Evolutionary conservation across 37 sponge, comb jelly and placozoan species (phyloP), one percentile per base, ranked within the genome.

Genomic region (Agelas oroides): DNA sequence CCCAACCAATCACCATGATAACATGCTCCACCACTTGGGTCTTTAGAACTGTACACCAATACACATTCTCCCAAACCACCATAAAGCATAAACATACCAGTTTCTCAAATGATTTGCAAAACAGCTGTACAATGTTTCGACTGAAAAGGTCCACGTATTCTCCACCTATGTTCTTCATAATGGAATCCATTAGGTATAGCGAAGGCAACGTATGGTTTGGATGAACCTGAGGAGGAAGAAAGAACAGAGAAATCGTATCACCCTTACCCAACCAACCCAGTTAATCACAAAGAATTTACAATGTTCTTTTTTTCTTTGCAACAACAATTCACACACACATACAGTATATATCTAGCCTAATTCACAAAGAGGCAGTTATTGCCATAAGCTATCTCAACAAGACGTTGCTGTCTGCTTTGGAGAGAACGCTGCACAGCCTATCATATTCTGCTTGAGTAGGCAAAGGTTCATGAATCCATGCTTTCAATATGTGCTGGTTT

Each of bases 121-220:
- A 98, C 65, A 91, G 81, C 16, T 40, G 72, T 13, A 94, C 95
- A 38, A 98, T 85, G 76, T 79, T 75, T 52, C 85, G 63, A 39
- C 75, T 80, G 83, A 98, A 71, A 32, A 77, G 65, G 23, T 87
- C 75, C 20, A 86, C 40, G 77, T 96, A 98, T 5, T 79, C 82
- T 17, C 91, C 97, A 0, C 88, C 86, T 13, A 98, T 62, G 62
- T 96, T 96, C 92, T 98, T 98, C 77, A 96, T 81, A 28, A 98
- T 98, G 19, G 97, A 96, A 75, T 98, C 99, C 36, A 96, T 40
- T 56, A 98, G 84, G 75, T 98, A 98, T 19, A 98, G 83, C 20
- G 78, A 79, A 19, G 99, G 99, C 19, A 98, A 76, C 85, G 95
- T 98, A 71, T 83, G 79, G 5, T 91, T 84, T 17, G 78, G 61